Base-by-base conservation (phyloP, 2,888 invertebrate species). In the Uloborus plumipes region DNA sequence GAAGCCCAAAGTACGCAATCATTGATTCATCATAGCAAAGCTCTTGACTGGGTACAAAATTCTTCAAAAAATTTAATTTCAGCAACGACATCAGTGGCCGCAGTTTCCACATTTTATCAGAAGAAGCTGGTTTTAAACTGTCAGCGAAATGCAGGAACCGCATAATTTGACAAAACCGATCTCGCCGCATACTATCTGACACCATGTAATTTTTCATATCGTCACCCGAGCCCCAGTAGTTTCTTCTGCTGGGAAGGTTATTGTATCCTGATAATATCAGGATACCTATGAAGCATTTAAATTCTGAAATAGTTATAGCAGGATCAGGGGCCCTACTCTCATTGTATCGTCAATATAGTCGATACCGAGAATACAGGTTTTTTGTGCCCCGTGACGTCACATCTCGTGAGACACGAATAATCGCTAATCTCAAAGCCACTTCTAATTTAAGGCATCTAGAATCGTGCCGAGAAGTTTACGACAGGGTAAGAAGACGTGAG, bases 1-100 rank as follows among this genome's bases (percentile, higher is more conserved):
- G 87, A 80, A 86, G 82, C 61, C 87, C 88, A 86, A 87, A 89
- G 87, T 88, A 88, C 50, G 86, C 84, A 2, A 88, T 84, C 87
- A 88, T 88, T 49, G 85, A 84, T 82, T 88, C 87, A 85, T 88
- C 87, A 79, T 85, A 31, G 2, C 39, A 16, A 22, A 69, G 31
- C 15, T 55, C 53, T 16, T 26, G 65, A 13, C 20, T 3, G 18
- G 50, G 47, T n/a, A 47, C 49, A 15, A 39, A 65, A 47, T 65
- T 11, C 15, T 65, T 14, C 18, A 49, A 7, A 11, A 49, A 65
- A 15, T 20, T 14, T 47, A 2, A 1, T 47, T 65, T 65, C 11
- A 65, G 11, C 16, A 26, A 26, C 20, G 14, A n/a, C 65, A 65
- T 47, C 16, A 65, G 20, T 14, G 22, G 47, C 6, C 65, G 13